Evolutionary conservation across 2,888 invertebrate species (phyloP), one percentile per base, ranked within the genome.

Genomic region (Platypus cylindrus): DNA sequence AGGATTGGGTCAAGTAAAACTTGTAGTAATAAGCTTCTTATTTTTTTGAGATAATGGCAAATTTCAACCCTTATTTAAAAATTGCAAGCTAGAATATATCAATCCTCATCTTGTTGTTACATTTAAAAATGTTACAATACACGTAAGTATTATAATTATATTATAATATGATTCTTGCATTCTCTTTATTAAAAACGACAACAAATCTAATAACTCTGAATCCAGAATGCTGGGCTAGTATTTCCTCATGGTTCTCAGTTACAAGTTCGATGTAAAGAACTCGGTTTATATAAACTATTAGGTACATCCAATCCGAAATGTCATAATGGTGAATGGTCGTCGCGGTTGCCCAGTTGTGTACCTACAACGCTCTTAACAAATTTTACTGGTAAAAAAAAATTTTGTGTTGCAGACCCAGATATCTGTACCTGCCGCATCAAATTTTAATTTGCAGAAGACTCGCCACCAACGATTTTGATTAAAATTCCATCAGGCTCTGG

Each of bases 351-450:
- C 1, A 76, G 79, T 41, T 89, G 89, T 55, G 78, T 83, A 18
- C 82, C 85, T n/a, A 89, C 89, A 17, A 84, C 84, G 1, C 66
- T 83, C 23, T 67, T 89, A 45, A 84, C 85, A 24, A 89, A 87
- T 62, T 87, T 83, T 60, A 84, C 86, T 50, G 79, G 83, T 82
- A 61, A 25, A 25, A 4, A 11, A n/a, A 12, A 4, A 16, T 7
- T 29, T 29, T 14, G 7, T 29, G 11, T 29, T 17, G 9, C 20
- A 5, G 5, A 20, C 9, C 9, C 20, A 20, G 9, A 20, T 20
- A 20, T 7, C 20, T 20, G 5, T 20, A 7, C 9, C 7, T 20
- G 5, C 9, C 5, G 5, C 5, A 20, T 9, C 5, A 20, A 5
- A 20, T 20, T 30, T 26, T 37, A 12, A 9, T 37, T 55, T 62